phyloP scores from a whole-genome alignment of 2,888 invertebrate species.

The Pogonocherus hispidulus region DNA sequence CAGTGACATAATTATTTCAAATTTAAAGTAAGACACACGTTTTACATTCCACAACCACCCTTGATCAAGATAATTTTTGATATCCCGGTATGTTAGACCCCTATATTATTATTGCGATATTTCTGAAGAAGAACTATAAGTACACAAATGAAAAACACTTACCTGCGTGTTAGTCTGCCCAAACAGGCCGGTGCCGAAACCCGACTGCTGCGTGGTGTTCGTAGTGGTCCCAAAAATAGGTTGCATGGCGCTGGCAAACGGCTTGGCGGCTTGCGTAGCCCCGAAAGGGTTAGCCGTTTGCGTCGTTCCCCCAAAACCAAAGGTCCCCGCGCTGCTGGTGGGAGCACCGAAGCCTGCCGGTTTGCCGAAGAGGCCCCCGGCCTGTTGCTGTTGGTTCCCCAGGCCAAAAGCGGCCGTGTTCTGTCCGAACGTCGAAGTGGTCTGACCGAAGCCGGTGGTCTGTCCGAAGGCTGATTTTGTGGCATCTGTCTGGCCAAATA shows the following conservation, averaged over 20 bases:
- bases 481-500: constrained; percentile 71
- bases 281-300: constrained; percentile 65
- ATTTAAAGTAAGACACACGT: too few relatives aligned
- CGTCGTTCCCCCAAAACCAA: constrained; percentile 68
- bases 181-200: constrained; percentile 70
- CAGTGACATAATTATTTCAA: too few relatives aligned
- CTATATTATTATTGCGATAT: too few relatives aligned
- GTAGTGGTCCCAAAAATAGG: constrained; percentile 63
- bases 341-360: constrained; percentile 59
- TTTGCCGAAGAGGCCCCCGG: constrained; percentile 41
- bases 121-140: too few relatives aligned
- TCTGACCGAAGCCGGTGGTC: constrained; percentile 78
- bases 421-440: constrained; percentile 70
- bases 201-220: constrained; percentile 63
- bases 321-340: constrained; percentile 59
- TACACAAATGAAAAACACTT: constrained; percentile 37
- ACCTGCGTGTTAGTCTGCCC: constrained; percentile 58
- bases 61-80: too few relatives aligned
- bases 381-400: constrained; percentile 42
- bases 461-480: constrained; percentile 68
- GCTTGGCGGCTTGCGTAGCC: constrained; percentile 68
- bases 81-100: too few relatives aligned
- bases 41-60: too few relatives aligned
- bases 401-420: constrained; percentile 61
- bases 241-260: constrained; percentile 68